Percentiles rank a stretch among this genome's conserved stretches.
phyloP scores from a whole-genome alignment of 2,888 invertebrate genomes.

The Tridacna gigas region DNA sequence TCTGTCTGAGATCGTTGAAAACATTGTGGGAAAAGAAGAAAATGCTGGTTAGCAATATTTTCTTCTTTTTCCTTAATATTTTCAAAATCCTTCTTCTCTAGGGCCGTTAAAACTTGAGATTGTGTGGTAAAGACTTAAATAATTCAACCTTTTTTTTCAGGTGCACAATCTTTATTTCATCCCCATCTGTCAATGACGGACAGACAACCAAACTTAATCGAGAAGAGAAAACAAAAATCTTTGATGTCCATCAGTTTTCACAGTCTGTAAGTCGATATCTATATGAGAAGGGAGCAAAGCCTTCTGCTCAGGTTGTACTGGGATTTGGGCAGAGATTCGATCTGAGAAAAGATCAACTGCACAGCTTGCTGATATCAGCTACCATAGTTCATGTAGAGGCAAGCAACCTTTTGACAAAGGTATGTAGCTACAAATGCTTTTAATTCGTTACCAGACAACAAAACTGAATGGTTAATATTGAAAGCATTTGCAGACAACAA shows the following conservation, averaged over 20 bases:
- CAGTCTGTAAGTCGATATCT: slow-evolving; percentile 61
- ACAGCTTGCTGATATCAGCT: slow-evolving; percentile 69
- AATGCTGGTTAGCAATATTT: too few relatives aligned
- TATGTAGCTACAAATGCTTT: slow-evolving; percentile 36
- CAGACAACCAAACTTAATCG: slow-evolving; percentile 65
- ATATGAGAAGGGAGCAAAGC: slow-evolving; percentile 55
- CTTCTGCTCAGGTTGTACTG: slow-evolving; percentile 67
- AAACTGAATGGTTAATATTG: too few relatives aligned
- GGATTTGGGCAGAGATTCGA: slow-evolving; percentile 74
- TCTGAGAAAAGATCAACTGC: slow-evolving; percentile 48
- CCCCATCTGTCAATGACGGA: slow-evolving; percentile 51
- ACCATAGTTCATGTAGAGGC: slow-evolving; percentile 66
- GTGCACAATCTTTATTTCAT: slow-evolving; percentile 69
- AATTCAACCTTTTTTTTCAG: slow-evolving; percentile 42
- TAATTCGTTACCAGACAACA: background rate
- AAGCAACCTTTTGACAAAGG: slow-evolving; percentile 59
- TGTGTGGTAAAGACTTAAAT: too few relatives aligned
- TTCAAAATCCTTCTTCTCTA: too few relatives aligned
- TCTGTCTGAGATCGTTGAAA: too few relatives aligned
- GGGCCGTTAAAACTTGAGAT: too few relatives aligned
- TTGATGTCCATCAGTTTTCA: slow-evolving; percentile 68
- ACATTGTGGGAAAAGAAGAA: too few relatives aligned
- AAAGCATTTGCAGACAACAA: too few relatives aligned
- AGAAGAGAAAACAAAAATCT: slow-evolving; percentile 65
- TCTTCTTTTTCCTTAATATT: too few relatives aligned